phyloP scores from a whole-genome alignment of 2,113 vertebrate genomes.

The Tetraodon nigroviridis region DNA sequence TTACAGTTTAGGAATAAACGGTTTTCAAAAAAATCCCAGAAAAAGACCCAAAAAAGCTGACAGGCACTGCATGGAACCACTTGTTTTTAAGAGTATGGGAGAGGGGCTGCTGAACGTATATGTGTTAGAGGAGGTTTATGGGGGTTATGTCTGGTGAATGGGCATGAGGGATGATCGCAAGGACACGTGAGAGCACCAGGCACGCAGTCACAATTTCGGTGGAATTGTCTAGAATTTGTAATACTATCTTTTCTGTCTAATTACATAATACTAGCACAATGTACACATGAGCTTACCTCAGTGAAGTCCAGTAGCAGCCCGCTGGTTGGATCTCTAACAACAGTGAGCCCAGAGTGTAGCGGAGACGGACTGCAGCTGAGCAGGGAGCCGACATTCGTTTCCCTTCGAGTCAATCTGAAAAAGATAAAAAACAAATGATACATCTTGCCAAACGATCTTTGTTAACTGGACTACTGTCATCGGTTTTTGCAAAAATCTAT shows the following conservation, averaged over 20 bases:
- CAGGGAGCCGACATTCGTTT: constrained; percentile 74
- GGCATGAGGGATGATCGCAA: no score
- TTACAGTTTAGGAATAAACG: no score
- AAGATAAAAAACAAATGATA: background rate
- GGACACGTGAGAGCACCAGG: no score
- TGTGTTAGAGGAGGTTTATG: no score
- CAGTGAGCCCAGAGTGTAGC: constrained; percentile 81
- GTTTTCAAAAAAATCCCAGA: no score
- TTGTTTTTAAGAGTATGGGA: no score
- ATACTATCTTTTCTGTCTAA: background rate
- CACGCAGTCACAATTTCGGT: no score
- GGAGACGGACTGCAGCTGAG: constrained; percentile 68
- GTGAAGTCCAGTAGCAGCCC: constrained; percentile 84
- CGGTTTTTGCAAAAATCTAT: constrained; percentile 13
- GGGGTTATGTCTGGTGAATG: no score
- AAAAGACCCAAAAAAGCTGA: no score
- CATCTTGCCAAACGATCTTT: background rate
- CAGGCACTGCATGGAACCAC: no score
- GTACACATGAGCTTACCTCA: constrained; percentile 72
- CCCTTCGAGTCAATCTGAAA: constrained; percentile 77
- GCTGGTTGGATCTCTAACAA: constrained; percentile 85
- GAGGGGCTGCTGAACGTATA: no score
- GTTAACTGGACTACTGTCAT: background rate
- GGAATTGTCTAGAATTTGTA: no score
- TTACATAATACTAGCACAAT: background rate